Base-by-base conservation (phyloP, 1,140 invertebrate genomes). In the Papilio aristodemus region DNA sequence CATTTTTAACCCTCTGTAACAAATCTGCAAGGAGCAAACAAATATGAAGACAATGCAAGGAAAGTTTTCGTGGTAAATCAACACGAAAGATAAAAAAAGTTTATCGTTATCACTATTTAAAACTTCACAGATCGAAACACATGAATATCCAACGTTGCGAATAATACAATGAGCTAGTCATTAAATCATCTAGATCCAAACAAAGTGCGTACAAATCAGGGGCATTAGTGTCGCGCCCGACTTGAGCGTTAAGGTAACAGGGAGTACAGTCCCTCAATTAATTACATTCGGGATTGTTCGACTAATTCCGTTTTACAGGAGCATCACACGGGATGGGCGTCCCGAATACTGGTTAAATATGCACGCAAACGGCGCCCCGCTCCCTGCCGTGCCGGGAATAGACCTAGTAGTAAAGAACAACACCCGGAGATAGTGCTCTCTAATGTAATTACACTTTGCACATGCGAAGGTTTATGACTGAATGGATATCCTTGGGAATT, bases 371-470 rank as follows among this genome's bases (percentile, higher is more conserved):
- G 73, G 71, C 71, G 27, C 27, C 27, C 27, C 27, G 27, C 27
- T 3, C 27, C 27, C 27, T 32, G 27, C 27, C 41, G 64, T 67
- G 72, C 72, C 70, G 73, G 78, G 71, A 75, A 73, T 75, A 72
- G 73, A 25, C 71, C 43, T 54, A 37, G 60, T 46, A 67, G 17
- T 72, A 72, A 76, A 76, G 76, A 80, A 77, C 70, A 57, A 71
- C n/a, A n/a, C 64, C 70, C 25, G 78, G 36, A 68, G 67, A 62
- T 59, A 70, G 69, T 71, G 37, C 72, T 62, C 60, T 67, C 69
- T 76, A 75, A 79, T 75, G 73, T 77, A 72, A 79, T 79, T 78
- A 76, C 70, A 41, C 62, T 66, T 64, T 79, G 67, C 67, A 68
- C 67, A 74, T 68, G 74, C 57, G 38, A 72, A 70, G 39, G 22